Base-by-base conservation (phyloP, 2,113 vertebrate genomes). In the Phalacrocorax pelagicus region DNA sequence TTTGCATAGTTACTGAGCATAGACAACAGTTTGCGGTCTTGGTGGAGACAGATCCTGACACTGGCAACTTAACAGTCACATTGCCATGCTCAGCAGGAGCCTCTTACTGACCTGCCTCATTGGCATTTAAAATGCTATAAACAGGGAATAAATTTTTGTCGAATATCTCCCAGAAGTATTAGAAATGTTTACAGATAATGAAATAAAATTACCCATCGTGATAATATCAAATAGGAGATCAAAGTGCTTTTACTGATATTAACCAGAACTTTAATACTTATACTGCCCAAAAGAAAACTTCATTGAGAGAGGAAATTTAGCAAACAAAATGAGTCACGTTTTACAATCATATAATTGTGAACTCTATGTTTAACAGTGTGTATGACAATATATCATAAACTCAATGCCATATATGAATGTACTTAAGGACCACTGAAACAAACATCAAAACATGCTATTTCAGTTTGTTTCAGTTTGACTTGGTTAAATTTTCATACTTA, bases 371-470 rank as follows among this genome's bases (percentile, higher is more conserved):
- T 65, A 81, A 36, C 49, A 58, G 10, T 17, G 19, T 36, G 15
- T 51, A 47, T 67, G 42, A 63, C 59, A 83, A 52, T 18, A 42
- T 54, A 23, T 13, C 46, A 92, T 34, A 78, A 85, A 75, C 40
- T 52, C 55, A 57, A 14, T 62, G 29, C 23, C 46, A 66, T 32
- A 83, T 0, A 1, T 52, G 54, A 88, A 70, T 38, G 38, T 59
- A 77, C 19, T 62, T 55, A 66, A 92, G 57, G 51, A 55, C 46
- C 62, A 62, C 1, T 66, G 65, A 81, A 80, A 65, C 26, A 97
- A 96, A 86, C 66, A 94, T 13, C 74, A 90, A 93, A 88, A 82
- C 66, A 66, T 47, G 38, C 15, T 77, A 86, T 73, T 95, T 88
- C 58, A 21, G 26, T 66, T 51, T 51, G 72, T 73, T 95, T 88